Evolutionary conservation across 2,113 vertebrate species (phyloP).

Genomic region (Garra rufa): DNA sequence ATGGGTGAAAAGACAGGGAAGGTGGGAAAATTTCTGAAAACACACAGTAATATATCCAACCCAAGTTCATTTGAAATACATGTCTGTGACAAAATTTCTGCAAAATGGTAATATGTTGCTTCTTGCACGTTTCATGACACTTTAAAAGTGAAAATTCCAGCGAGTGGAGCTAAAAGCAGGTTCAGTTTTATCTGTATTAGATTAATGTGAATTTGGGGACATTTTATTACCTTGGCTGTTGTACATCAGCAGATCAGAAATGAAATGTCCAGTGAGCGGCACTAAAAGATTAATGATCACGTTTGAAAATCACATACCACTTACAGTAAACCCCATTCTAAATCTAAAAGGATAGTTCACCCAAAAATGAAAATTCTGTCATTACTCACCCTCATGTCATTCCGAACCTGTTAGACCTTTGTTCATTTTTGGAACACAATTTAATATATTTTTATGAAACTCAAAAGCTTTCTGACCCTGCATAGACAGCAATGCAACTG

Average conservation of each 20-base stretch:
- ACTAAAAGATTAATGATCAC: not conserved
- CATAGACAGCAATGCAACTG: too few relatives aligned
- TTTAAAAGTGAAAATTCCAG: not conserved
- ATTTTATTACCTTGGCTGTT: not conserved
- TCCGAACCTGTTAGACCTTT: too few relatives aligned
- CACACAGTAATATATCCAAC: not conserved
- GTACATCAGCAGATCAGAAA: not conserved
- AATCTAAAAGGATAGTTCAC: too few relatives aligned
- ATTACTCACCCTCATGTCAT: too few relatives aligned
- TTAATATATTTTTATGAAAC: too few relatives aligned
- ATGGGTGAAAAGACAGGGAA: not conserved
- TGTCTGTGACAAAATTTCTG: not conserved
- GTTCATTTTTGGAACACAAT: too few relatives aligned
- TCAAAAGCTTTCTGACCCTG: too few relatives aligned
- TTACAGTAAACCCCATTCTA: not conserved
- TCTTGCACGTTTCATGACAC: not conserved
- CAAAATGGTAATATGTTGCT: not conserved
- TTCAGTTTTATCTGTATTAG: not conserved
- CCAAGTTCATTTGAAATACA: not conserved
- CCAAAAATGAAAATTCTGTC: too few relatives aligned
- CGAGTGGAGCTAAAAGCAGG: not conserved
- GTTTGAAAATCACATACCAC: not conserved
- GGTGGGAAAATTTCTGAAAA: not conserved
- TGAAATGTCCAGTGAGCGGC: not conserved
- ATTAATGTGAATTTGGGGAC: not conserved